Base-by-base conservation (phyloP, 2,888 invertebrate genomes). In the Tridacna gigas region DNA sequence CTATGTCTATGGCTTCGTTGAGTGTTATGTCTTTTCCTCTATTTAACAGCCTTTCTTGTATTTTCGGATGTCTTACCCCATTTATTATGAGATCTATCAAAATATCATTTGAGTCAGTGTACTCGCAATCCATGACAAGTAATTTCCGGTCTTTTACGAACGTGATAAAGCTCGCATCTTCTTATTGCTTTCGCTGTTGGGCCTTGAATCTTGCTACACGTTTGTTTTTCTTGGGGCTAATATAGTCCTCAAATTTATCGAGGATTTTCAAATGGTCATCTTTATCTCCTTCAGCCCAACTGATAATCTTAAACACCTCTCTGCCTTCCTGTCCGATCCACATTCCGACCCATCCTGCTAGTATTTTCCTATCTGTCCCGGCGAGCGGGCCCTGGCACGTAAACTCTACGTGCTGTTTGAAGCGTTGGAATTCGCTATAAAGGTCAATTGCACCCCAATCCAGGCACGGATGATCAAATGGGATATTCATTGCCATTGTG, bases 61-160 rank as follows among this genome's bases (percentile, higher is more conserved):
- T 79, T 60, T 83, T 81, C 12, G 22, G 63, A 11, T 82, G 77
- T 63, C 67, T 80, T 3, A 81, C 84, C 13, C 77, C 86, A 75
- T 45, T 75, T 28, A 86, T 77, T 0, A 86, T 79, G 9, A 86
- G 45, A 28, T 74, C 74, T 37, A 77, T 47, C 20, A 69, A n/a
- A 11, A 85, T 66, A 73, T 85, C 87, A 66, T 85, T 61, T 22
- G 77, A 47, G n/a, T 87, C 77, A 20, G 76, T 28, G 20, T 85
- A 83, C 37, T 86, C 88, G 71, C 86, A 83, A 61, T 88, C 84
- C 84, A 83, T 83, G 4, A 86, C 60, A 7, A 88, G 71, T 15
- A 88, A 63, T 74, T 74, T 82, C 20, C 85, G 25, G 71, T 86
- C 84, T 60, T 86, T 86, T 13, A 77, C 76, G 69, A 88, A 88